Conservation (phyloP, 2,113 vertebrate species). For the Gulo gulo region DNA sequence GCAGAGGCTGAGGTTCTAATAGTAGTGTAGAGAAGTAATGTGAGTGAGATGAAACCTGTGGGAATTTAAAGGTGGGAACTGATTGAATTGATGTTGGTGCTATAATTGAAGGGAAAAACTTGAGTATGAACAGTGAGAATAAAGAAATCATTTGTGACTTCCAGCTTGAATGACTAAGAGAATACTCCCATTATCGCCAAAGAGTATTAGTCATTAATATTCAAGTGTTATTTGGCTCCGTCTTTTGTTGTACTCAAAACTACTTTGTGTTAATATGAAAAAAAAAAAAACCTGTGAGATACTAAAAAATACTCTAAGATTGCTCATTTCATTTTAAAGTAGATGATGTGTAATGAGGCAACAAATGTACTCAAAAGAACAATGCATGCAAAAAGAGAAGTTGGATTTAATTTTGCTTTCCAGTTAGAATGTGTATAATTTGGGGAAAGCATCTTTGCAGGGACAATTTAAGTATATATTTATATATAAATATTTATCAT, state of each 20-base stretch:
- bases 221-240: neutral
- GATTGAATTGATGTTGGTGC: neutral
- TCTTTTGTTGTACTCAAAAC: neutral
- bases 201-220: neutral
- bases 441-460: neutral
- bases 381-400: neutral
- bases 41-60: neutral
- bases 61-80: neutral
- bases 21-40: neutral
- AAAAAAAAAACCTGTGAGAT: neutral
- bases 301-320: neutral
- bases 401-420: slow-evolving; percentile 32
- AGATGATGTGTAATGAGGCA: slow-evolving; percentile 49
- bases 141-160: neutral
- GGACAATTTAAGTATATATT: neutral
- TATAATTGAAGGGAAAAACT: neutral
- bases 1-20: neutral
- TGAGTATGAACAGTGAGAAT: neutral
- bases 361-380: slow-evolving; percentile 13
- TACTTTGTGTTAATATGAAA: neutral
- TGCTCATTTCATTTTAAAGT: slow-evolving; percentile 27
- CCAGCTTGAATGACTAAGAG: neutral
- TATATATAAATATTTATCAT: neutral
- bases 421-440: slow-evolving; percentile 38
- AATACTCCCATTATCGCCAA: neutral